phyloP scores from a whole-genome alignment of 2,888 invertebrate species.

The Slavum lentiscoides region DNA sequence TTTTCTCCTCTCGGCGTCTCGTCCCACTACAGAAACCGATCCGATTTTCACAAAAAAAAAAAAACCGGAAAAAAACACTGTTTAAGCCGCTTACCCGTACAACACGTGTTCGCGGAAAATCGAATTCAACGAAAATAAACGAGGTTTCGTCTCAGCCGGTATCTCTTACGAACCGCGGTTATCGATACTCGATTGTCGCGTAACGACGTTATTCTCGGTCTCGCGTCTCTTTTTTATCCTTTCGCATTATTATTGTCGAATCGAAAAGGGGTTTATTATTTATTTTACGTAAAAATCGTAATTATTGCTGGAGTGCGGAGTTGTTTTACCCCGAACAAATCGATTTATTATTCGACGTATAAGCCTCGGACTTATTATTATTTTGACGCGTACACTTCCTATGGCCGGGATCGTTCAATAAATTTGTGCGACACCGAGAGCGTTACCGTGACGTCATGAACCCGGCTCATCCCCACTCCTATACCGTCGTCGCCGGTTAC shows the following conservation, averaged over 20 bases:
- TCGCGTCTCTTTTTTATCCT: background rate
- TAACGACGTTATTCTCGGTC: background rate
- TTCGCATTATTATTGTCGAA: background rate
- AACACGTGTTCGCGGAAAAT: slow-evolving; percentile 8
- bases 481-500: too few species aligned
- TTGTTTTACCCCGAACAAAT: too few species aligned
- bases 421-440: too few species aligned
- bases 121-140: background rate
- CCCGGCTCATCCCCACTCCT: too few species aligned
- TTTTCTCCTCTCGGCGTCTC: background rate
- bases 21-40: background rate
- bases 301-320: too few species aligned
- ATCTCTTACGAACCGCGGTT: background rate
- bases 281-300: too few species aligned
- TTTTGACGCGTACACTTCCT: too few species aligned
- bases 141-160: background rate
- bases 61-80: background rate
- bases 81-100: slow-evolving; percentile 8
- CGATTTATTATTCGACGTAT: too few species aligned
- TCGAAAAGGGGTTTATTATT: too few species aligned
- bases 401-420: too few species aligned
- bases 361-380: too few species aligned
- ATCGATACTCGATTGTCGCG: background rate
- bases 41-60: background rate
- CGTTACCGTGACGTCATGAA: too few species aligned